Percentiles rank a stretch among this genome's conserved stretches.
Evolutionary conservation across 2,888 invertebrate species (phyloP).

Genomic region (Lithophane leautieri): DNA sequence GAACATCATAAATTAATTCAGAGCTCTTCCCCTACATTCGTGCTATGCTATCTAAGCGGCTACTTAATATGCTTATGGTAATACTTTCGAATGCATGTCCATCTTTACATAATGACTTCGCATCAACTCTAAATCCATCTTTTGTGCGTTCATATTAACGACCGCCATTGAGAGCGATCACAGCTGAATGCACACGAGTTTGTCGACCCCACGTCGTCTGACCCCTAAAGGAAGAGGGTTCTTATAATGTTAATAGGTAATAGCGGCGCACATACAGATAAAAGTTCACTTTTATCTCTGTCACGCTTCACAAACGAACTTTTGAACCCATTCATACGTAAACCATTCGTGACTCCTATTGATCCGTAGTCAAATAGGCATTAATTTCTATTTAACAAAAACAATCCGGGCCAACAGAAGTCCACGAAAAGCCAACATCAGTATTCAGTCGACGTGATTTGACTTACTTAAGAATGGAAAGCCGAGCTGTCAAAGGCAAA

Average conservation of each 20-base stretch:
- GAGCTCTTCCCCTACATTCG: conserved; percentile 56
- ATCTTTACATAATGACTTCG: conserved; percentile 47
- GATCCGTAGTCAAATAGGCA: conserved; percentile 61
- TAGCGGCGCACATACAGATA: conserved; percentile 78
- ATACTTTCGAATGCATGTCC: conserved; percentile 52
- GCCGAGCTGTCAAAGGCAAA: conserved; percentile 76
- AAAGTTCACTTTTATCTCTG: conserved; percentile 82
- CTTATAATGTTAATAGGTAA: conserved; percentile 84
- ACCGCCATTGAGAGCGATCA: conserved; percentile 70
- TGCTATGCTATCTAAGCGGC: conserved; percentile 57
- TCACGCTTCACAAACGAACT: conserved; percentile 79
- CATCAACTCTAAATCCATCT: conserved; percentile 71
- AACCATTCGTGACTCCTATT: conserved; percentile 57
- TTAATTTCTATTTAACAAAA: conserved; percentile 70
- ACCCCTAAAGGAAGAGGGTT: conserved; percentile 85
- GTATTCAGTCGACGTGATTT: conserved; percentile 72
- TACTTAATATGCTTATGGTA: conserved; percentile 67
- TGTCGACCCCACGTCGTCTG: conserved; percentile 83
- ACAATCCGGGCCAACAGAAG: conserved; percentile 68
- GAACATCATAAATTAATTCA: conserved; percentile 63
- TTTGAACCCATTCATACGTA: conserved; percentile 72
- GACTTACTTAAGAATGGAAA: conserved; percentile 70
- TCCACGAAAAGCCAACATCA: conserved; percentile 72
- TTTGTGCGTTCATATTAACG: conserved; percentile 72
- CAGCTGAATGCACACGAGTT: conserved; percentile 84